Conservation (phyloP, 2,113 vertebrate genomes). For the Chrysochloris asiatica region DNA sequence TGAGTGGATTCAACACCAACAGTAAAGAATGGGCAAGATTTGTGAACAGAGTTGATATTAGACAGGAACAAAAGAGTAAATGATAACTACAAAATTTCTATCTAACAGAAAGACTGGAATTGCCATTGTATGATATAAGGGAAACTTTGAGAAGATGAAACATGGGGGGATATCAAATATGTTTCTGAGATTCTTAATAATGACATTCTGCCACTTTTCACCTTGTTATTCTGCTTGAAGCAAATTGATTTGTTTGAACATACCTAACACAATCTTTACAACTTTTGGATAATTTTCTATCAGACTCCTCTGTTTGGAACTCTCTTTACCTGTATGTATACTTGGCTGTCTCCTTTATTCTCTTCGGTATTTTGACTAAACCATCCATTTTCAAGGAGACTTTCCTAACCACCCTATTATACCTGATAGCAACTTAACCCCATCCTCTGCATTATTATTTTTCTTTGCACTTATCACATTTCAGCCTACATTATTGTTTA, state of each 20-base stretch:
- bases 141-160: not conserved
- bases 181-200: not conserved
- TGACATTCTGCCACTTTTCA: not conserved
- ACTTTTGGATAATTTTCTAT: too few species aligned
- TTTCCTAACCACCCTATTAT: not conserved
- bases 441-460: not conserved
- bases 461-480: too few species aligned
- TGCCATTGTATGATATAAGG: not conserved
- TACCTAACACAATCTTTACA: too few species aligned
- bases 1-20: not conserved
- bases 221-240: not conserved
- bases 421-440: not conserved
- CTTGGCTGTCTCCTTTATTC: not conserved
- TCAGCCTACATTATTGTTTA: too few species aligned
- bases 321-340: not conserved
- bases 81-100: not conserved
- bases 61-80: not conserved
- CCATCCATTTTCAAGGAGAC: not conserved
- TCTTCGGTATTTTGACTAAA: not conserved
- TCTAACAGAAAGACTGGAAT: not conserved
- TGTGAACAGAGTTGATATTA: too few species aligned
- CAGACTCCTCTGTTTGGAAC: too few species aligned
- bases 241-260: too few species aligned
- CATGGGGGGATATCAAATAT: not conserved
- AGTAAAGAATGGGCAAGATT: not conserved